phyloP scores from a whole-genome alignment of 2,797 vertebrate species.

The Eremophila alpestris region DNA sequence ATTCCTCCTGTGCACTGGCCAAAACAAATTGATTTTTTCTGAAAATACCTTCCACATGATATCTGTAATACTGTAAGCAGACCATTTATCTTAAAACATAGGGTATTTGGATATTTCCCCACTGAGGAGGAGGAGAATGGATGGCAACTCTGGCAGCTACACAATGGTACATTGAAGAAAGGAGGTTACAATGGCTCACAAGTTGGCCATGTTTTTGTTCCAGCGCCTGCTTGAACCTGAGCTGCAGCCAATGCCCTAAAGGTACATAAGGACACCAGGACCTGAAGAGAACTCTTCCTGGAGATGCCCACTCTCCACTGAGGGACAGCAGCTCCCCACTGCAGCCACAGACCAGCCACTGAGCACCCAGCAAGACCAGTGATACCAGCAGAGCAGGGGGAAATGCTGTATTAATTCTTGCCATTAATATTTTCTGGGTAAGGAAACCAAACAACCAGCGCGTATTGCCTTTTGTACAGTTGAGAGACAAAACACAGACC shows the following conservation, averaged over 20 bases:
- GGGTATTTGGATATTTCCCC: neutral
- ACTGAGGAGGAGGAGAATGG: neutral
- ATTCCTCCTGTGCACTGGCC: fast-evolving
- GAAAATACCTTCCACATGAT: neutral
- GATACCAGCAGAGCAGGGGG: neutral
- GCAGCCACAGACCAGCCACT: neutral
- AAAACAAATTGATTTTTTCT: neutral
- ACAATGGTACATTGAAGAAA: fast-evolving
- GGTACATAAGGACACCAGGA: neutral
- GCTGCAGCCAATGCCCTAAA: fast-evolving
- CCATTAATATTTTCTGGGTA: neutral
- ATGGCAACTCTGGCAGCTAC: neutral
- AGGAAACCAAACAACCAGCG: neutral
- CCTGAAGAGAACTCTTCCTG: fast-evolving
- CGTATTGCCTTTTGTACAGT: neutral
- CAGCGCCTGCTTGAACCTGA: neutral
- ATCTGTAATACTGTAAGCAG: neutral
- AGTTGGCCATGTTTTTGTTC: neutral
- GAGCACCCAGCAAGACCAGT: neutral
- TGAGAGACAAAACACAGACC: conserved; percentile 30
- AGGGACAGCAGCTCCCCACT: neutral
- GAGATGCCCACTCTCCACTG: fast-evolving
- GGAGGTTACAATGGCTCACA: fast-evolving
- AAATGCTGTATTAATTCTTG: neutral
- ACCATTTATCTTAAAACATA: neutral